These are phyloP conservation scores for Phenganax subtilis DNA, from an alignment of 92 coral and sea anemone species.

Conservation along the genomic window DNA sequence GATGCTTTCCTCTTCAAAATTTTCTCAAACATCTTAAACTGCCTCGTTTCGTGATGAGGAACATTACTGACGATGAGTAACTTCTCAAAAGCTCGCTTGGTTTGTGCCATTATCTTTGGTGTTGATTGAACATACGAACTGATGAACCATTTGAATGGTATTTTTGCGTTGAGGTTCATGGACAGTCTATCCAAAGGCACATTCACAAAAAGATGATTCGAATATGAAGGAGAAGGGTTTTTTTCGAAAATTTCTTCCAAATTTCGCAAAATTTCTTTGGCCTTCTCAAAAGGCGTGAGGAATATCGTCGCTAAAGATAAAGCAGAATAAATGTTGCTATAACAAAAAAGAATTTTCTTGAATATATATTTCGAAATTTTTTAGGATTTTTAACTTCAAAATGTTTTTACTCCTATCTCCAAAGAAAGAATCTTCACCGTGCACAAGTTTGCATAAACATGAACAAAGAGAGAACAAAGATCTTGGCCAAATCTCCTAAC, in stretches of 20 bases:
- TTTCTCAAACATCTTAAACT: slow-evolving; percentile 49
- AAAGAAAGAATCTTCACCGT: no score
- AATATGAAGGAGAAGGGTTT: not conserved
- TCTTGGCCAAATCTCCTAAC: no score
- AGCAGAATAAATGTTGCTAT: not conserved
- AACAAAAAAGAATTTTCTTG: not conserved
- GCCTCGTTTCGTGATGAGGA: slow-evolving; percentile 52
- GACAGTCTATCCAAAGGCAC: slow-evolving; percentile 56
- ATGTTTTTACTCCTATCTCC: no score
- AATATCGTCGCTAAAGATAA: slow-evolving; percentile 69
- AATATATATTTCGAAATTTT: not conserved
- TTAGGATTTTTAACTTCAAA: no score
- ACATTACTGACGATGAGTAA: slow-evolving; percentile 45
- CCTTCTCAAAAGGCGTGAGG: slow-evolving; percentile 59
- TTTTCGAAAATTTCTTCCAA: slow-evolving; percentile 31
- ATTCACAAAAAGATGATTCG: slow-evolving; percentile 66
- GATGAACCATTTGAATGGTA: slow-evolving; percentile 86
- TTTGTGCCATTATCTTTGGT: slow-evolving; percentile 6
- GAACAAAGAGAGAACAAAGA: no score
- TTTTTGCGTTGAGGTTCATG: slow-evolving; percentile 36
- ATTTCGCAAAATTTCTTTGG: slow-evolving; percentile 74
- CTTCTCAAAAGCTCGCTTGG: slow-evolving; percentile 25
- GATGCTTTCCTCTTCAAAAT: slow-evolving; percentile 62
- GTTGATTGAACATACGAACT: slow-evolving; percentile 45
- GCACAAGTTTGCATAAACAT: no score